Base-by-base conservation (phyloP, 2,888 invertebrate species). In the Junonia oenone region DNA sequence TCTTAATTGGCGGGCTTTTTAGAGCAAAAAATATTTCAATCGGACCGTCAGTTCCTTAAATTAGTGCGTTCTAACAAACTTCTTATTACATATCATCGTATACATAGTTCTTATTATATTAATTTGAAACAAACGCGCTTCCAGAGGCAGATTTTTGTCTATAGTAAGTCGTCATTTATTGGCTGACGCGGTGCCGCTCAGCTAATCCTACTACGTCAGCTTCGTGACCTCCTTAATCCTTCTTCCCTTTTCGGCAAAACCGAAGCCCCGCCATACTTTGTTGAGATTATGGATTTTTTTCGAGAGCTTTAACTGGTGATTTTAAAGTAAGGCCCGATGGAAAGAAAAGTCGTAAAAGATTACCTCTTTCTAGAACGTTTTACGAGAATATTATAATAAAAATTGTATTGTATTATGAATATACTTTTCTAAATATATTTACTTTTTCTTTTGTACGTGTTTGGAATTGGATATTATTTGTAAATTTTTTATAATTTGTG, bases 181-280 rank as follows among this genome's bases (percentile, higher is more conserved):
- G 77, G 81, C 78, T 81, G 82, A 83, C 78, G 71, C 69, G 70
- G 73, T 77, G 65, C 63, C 75, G 72, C 70, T 73, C 72, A 65
- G 75, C 73, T 85, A 83, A 87, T 85, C 87, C 82, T 75, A 72
- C 83, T 78, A 79, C 78, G 84, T 84, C 86, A 83, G 81, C 79
- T 73, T 75, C 75, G 79, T 81, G 81, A 84, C 85, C 85, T 83
- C 78, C 72, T 76, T 84, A 85, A 87, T 84, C 85, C 82, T 78
- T 76, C 79, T 80, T 78, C 73, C 77, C 77, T 78, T 74, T 81
- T 73, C 66, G 73, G 67, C 66, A 77, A 77, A 76, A 69, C 74
- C 68, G 69, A 73, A 76, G 69, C 68, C 68, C 68, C 65, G 63
- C 69, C 71, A 69, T 66, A 68, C 72, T 77, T 79, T 81, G 78